A percentile compares a stretch with the other conserved stretches of the same genome.
These are phyloP conservation scores for Papilio xuthus DNA, from an alignment of 1,140 invertebrate species.

Conservation along the genomic window DNA sequence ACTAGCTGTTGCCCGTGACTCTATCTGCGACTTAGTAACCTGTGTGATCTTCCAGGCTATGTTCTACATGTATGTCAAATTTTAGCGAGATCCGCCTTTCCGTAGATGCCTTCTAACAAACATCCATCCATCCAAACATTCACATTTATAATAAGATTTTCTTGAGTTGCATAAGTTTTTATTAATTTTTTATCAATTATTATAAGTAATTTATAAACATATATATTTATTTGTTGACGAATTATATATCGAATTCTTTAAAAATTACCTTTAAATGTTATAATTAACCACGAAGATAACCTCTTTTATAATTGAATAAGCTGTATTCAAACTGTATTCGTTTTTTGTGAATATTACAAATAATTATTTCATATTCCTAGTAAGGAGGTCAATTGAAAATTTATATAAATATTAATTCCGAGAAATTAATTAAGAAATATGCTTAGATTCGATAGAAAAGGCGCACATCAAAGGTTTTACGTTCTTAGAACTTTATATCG, in stretches of 20 bases:
- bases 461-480: neutral
- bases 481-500: slow-evolving; percentile 9
- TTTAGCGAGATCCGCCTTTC: too few species aligned
- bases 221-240: too few species aligned
- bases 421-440: neutral
- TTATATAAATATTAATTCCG: neutral
- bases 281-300: neutral
- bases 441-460: neutral
- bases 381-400: neutral
- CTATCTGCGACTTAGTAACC: too few species aligned
- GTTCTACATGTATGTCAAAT: too few species aligned
- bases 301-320: neutral
- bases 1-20: too few species aligned
- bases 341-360: neutral
- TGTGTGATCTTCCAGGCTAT: too few species aligned
- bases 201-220: too few species aligned
- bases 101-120: too few species aligned
- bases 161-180: too few species aligned
- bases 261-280: neutral
- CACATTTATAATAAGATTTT: too few species aligned
- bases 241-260: neutral
- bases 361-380: neutral
- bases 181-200: too few species aligned
- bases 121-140: too few species aligned
- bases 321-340: neutral